These are phyloP conservation scores for Slavum lentiscoides DNA, from an alignment of 2,888 invertebrate genomes.

Conservation along the genomic window DNA sequence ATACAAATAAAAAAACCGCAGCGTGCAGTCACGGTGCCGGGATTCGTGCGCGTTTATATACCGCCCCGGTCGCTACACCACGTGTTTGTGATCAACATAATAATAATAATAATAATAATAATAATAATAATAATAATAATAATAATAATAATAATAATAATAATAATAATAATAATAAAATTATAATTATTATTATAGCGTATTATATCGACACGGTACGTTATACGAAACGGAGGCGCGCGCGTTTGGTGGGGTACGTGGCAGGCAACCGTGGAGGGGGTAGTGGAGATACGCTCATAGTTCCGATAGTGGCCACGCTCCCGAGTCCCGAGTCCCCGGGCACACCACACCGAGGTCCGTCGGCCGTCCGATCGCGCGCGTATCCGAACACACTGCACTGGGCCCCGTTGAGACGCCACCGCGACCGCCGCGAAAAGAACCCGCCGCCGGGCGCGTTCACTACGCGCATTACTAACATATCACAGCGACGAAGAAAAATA, in stretches of 20 bases:
- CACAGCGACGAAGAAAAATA: no score
- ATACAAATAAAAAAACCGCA: no score
- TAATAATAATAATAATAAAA: no score
- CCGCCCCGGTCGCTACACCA: slow-evolving; percentile 19
- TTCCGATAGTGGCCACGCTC: slow-evolving; percentile 39
- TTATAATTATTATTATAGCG: no score
- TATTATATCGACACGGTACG: not conserved
- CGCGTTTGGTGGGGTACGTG: slow-evolving; percentile 1
- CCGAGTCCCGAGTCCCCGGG: not conserved
- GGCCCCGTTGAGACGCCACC: no score
- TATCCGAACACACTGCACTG: not conserved
- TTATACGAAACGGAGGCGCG: slow-evolving; percentile 16
- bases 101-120: not conserved
- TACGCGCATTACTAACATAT: no score
- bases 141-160: not conserved
- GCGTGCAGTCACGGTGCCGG: slow-evolving; percentile 27
- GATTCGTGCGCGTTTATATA: slow-evolving; percentile 29
- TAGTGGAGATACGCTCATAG: slow-evolving; percentile 41
- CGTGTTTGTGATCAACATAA: slow-evolving; percentile 28
- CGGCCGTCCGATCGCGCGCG: not conserved
- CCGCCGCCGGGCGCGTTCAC: not conserved
- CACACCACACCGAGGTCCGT: not conserved
- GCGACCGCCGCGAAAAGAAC: not conserved
- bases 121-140: no score
- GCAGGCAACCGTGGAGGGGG: not conserved